Base-by-base conservation (phyloP, 2,113 vertebrate genomes). In the Python bivittatus region DNA sequence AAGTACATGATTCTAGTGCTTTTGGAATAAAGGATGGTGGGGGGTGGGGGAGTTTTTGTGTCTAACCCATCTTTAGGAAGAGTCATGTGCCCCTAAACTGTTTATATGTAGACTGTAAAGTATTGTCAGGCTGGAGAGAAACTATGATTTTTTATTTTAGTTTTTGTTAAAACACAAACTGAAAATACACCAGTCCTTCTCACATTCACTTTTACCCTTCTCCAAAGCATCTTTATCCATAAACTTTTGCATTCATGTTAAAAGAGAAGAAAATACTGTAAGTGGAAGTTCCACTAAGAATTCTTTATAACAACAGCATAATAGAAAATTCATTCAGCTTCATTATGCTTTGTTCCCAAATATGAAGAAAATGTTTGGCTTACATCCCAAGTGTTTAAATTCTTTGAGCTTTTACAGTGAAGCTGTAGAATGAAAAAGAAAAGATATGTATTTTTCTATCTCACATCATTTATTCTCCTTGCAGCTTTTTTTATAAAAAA, bases 351-450 rank as follows among this genome's bases (percentile, higher is more conserved):
- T 23, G 0, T 42, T 87, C 48, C 33, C 90, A 86, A 17, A 61
- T 5, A 89, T n/a, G 10, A 86, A 91, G 86, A 27, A 72, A 68
- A n/a, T 11, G 4, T 12, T 86, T 94, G 61, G 29, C 23, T 60
- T 92, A 42, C 91, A 89, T 92, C 86, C 90, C 86, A 89, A 8
- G 15, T 88, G 79, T 90, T 92, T 92, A 84, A 33, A 15, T 84
- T 0, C 12, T 61, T 7, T 60, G 92, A 91, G 6, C 3, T 0
- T 13, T 0, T 2, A 17, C 12, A 56, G 56, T 91, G 88, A 93
- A 54, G 48, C 86, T 23, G 88, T 42, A 20, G 57, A 42, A 20
- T 42, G 23, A 48, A 25, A 7, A 25, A 0, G 44, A 6, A 48
- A 48, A 53, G 29, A 33, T 3, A 58, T 91, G 27, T 29, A 83